phyloP scores from a whole-genome alignment of 2,888 invertebrate species.

The Pristionchus mayeri region DNA sequence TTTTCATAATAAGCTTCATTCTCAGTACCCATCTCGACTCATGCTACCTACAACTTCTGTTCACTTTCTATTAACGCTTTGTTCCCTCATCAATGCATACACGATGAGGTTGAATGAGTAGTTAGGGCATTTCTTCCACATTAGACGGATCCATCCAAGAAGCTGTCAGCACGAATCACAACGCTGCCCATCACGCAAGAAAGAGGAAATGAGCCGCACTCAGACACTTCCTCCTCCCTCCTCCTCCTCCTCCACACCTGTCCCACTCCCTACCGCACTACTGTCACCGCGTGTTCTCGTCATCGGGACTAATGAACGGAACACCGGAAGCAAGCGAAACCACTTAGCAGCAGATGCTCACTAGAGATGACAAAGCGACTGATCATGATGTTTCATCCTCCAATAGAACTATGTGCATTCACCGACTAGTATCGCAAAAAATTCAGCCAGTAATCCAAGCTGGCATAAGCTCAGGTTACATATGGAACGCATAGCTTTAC shows the following conservation, averaged over 20 bases:
- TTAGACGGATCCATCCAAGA: background rate
- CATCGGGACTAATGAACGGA: constrained; percentile 26
- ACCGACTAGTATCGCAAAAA: background rate
- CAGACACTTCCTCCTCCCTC: too few relatives aligned
- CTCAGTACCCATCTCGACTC: too few relatives aligned
- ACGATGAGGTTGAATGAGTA: too few relatives aligned
- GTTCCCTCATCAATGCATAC: background rate
- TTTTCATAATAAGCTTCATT: too few relatives aligned
- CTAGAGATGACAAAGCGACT: background rate
- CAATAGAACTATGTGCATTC: background rate
- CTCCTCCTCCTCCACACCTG: background rate
- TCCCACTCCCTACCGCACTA: background rate
- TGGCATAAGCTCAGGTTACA: background rate
- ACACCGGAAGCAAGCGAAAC: background rate
- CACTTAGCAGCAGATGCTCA: constrained; percentile 3
- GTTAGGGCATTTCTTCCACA: too few relatives aligned
- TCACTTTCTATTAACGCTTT: background rate
- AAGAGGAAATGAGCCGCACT: background rate
- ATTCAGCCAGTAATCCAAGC: background rate
- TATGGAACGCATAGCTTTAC: background rate
- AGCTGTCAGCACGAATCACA: background rate
- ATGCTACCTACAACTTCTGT: too few relatives aligned
- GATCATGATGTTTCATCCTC: background rate
- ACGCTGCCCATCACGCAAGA: background rate
- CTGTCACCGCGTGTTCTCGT: constrained; percentile 32